Evolutionary conservation across 2,797 vertebrate species (phyloP).

Genomic region (Mormyrus proboscirostris): DNA sequence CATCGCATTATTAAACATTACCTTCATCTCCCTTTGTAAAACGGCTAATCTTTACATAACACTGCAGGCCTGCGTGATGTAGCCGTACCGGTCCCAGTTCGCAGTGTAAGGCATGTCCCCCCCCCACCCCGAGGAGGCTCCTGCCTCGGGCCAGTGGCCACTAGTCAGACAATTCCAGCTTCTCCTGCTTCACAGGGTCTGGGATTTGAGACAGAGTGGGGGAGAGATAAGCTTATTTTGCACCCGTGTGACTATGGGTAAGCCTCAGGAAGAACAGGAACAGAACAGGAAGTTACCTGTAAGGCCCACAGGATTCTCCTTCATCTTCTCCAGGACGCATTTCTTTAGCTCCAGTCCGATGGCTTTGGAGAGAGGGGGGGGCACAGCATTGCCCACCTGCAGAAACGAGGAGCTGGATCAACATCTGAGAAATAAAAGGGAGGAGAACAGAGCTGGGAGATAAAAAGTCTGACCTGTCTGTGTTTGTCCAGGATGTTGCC

Average conservation of each 20-base stretch:
- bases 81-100: not conserved
- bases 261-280: not conserved
- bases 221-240: not conserved
- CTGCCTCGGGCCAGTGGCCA: not conserved
- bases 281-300: not conserved
- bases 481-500: constrained; percentile 94
- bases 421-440: not conserved
- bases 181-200: constrained; percentile 68
- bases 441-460: not conserved
- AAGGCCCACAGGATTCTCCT: constrained; percentile 64
- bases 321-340: constrained; percentile 67
- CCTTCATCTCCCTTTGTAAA: not conserved
- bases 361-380: constrained; percentile 86
- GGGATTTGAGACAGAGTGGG: constrained; percentile 49
- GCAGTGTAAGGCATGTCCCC: not conserved
- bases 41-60: not conserved
- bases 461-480: constrained; percentile 73
- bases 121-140: not conserved
- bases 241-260: not conserved
- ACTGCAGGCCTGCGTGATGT: not conserved
- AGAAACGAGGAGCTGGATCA: not conserved
- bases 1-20: not conserved
- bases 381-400: constrained; percentile 92
- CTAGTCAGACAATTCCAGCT: constrained; percentile 66
- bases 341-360: constrained; percentile 83